phyloP scores from a whole-genome alignment of 2,888 invertebrate species.

The Galeruca laticollis region DNA sequence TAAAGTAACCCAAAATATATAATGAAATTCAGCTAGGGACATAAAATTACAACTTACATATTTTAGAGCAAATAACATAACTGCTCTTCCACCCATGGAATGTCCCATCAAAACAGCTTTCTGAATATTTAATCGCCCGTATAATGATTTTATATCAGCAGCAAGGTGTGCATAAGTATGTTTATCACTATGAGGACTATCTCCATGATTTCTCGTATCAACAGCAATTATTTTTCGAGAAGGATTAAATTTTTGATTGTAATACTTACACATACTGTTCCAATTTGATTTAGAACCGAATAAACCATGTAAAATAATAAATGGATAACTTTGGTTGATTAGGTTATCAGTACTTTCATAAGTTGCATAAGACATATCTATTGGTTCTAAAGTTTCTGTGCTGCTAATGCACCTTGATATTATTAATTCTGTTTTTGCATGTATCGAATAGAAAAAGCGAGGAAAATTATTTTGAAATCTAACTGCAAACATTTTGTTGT shows the following conservation, averaged over 20 bases:
- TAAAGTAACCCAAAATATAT: too few relatives aligned
- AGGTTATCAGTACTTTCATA: constrained; percentile 69
- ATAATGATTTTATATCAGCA: constrained; percentile 77
- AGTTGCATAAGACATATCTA: constrained; percentile 76
- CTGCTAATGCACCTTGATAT: constrained; percentile 20
- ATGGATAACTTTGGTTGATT: constrained; percentile 66
- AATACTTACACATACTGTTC: constrained; percentile 79
- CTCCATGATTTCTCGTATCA: constrained; percentile 96
- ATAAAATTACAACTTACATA: constrained; percentile 68
- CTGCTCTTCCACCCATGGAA: constrained; percentile 95
- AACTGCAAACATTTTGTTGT: constrained; percentile 6
- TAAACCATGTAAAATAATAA: constrained; percentile 89
- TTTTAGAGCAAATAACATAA: constrained; percentile 86
- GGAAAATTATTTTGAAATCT: neutral
- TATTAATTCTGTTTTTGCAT: neutral
- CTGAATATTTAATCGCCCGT: constrained; percentile 73
- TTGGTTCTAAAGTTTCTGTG: constrained; percentile 62
- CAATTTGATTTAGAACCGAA: constrained; percentile 91
- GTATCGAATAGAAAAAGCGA: neutral
- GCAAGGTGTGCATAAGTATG: constrained; percentile 83
- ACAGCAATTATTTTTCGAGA: constrained; percentile 80
- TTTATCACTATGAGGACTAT: constrained; percentile 83
- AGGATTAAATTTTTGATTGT: constrained; percentile 72
- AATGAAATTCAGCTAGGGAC: too few relatives aligned
- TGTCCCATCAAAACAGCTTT: constrained; percentile 85